Evolutionary conservation across 2,888 invertebrate species (phyloP).

Genomic region (Temnothorax unifasciatus): DNA sequence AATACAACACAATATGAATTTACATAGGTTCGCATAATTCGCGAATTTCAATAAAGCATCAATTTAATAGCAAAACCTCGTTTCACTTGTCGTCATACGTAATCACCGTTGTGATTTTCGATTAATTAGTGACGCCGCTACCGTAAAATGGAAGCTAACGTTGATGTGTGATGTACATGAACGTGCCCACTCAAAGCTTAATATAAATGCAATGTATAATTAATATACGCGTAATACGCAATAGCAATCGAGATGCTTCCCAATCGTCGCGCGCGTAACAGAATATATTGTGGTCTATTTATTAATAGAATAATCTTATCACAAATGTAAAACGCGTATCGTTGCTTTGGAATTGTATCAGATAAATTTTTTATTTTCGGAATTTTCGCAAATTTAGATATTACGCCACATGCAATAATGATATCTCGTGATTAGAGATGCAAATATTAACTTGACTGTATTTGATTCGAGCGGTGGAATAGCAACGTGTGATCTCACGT

Average conservation of each 20-base stretch:
- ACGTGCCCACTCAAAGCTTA: conserved; percentile 44
- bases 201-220: conserved; percentile 57
- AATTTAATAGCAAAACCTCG: conserved; percentile 53
- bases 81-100: conserved; percentile 50
- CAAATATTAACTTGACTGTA: not conserved
- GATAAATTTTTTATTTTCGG: not conserved
- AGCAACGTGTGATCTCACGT: not conserved
- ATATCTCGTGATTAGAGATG: not conserved
- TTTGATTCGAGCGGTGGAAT: not conserved
- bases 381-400: not conserved
- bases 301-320: conserved; percentile 1
- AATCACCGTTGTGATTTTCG: conserved; percentile 56
- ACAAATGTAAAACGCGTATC: not conserved
- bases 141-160: conserved; percentile 46
- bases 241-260: conserved; percentile 26
- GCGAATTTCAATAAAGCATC: conserved; percentile 57
- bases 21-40: conserved; percentile 55
- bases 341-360: not conserved
- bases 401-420: not conserved
- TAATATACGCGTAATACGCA: conserved; percentile 50
- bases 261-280: conserved; percentile 23
- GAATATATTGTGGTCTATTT: conserved; percentile 15
- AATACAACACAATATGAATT: conserved; percentile 54
- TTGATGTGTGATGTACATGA: conserved; percentile 5
- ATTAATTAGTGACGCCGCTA: conserved; percentile 51